Base-by-base conservation (phyloP, 2,113 vertebrate species). In the Piaya cayana region DNA sequence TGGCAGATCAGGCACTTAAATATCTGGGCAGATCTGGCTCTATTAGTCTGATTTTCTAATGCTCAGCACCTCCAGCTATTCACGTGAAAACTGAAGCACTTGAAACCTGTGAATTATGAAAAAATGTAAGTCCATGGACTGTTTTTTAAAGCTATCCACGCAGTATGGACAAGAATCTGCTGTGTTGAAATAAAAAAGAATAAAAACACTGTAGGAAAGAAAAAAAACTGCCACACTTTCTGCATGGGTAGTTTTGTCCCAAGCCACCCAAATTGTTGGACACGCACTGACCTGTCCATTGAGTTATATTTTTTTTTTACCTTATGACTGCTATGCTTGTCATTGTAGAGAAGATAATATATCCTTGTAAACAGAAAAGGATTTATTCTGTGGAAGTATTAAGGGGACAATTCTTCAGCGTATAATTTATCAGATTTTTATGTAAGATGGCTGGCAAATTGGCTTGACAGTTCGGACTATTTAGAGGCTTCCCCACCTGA, bases 151-250 rank as follows among this genome's bases (percentile, higher is more conserved):
- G 32, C 15, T 92, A 26, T 30, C 16, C 6, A 19, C 58, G 39
- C 9, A 52, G 25, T 25, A 81, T 5, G 18, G 45, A 25, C 21
- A 71, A 34, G 39, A 34, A 62, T n/a, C 16, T 76, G 7, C 2
- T 52, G 17, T 60, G 10, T 2, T 58, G 36, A 72, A 77, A 11
- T 36, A 8, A 21, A 20, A 18, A 16, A 47, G 18, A 45, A 45
- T 16, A 47, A 20, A 7, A 45, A 11, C 3, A 56, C 12, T 11
- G 5, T 47, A 56, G 15, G 36, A 52, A 84, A 58, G 53, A 56
- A 58, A 5, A 0, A n/a, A n/a, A n/a, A n/a, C n/a, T n/a, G 2
- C 5, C 25, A 19, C 32, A n/a, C 4, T 71, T 88, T 64, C 49
- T 42, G 15, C 45, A 15, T 26, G 53, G 69, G 56, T 30, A 37